Percentiles rank a stretch among this genome's conserved stretches.
These are phyloP conservation scores for Hemicordylus capensis DNA, from an alignment of 2,113 vertebrate genomes.

Conservation along the genomic window DNA sequence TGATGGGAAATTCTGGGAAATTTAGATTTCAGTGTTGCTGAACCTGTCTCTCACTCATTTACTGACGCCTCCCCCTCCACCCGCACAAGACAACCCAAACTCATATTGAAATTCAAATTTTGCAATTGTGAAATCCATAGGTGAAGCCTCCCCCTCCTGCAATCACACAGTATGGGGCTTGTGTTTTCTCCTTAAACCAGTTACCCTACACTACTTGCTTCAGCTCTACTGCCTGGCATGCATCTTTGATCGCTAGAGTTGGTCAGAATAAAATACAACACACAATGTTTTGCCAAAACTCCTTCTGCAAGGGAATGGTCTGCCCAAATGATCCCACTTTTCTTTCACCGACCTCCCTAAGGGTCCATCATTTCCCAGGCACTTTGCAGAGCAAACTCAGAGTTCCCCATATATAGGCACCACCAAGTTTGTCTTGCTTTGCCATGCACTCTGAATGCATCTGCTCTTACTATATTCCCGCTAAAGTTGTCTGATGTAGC, in stretches of 20 bases:
- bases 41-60: not conserved
- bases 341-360: not conserved
- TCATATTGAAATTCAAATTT: not conserved
- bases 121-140: not conserved
- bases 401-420: too few relatives aligned
- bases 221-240: not conserved
- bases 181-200: not conserved
- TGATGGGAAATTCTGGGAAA: not conserved
- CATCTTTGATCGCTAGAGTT: not conserved
- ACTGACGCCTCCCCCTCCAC: too few relatives aligned
- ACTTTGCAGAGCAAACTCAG: not conserved
- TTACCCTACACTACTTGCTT: not conserved
- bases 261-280: not conserved
- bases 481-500: not conserved
- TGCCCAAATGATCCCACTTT: not conserved
- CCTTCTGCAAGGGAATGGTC: not conserved
- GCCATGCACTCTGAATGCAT: not conserved
- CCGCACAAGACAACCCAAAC: not conserved
- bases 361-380: slow-evolving; percentile 2
- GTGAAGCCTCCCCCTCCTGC: not conserved
- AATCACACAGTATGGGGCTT: not conserved
- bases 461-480: not conserved
- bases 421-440: not conserved
- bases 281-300: not conserved
- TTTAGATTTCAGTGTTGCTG: not conserved